phyloP scores from a whole-genome alignment of 2,797 vertebrate genomes.

The Poliocrania exsul region DNA sequence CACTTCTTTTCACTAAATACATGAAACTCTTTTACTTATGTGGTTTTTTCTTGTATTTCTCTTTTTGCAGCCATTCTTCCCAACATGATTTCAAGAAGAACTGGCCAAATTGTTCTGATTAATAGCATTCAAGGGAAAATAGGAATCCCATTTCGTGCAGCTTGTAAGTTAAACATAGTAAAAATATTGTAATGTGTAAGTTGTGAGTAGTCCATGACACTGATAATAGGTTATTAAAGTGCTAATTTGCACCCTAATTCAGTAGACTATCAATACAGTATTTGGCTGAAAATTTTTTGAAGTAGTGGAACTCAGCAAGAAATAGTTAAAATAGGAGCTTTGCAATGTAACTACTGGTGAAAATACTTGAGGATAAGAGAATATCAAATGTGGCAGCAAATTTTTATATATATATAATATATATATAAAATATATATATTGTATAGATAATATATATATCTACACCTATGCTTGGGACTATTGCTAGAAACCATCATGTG shows the following conservation, averaged over 20 bases:
- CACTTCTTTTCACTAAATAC: neutral
- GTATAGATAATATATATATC: neutral
- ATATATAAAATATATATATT: neutral
- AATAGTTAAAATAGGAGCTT: neutral
- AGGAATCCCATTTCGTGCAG: conserved; percentile 91
- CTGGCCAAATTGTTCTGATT: conserved; percentile 89
- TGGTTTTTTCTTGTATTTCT: neutral
- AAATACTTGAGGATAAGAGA: neutral
- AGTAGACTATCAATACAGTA: neutral
- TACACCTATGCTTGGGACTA: neutral
- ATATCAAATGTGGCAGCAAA: neutral
- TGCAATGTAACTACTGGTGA: neutral
- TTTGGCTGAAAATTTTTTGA: neutral
- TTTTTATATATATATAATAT: neutral
- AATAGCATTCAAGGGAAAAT: conserved; percentile 94
- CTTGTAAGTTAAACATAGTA: conserved; percentile 84
- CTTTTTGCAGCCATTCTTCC: conserved; percentile 86
- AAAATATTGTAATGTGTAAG: neutral
- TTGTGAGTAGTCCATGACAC: neutral
- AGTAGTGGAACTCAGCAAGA: neutral
- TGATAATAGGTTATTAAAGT: neutral
- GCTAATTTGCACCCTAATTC: neutral
- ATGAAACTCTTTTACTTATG: neutral
- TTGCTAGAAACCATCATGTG: neutral
- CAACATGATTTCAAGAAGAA: conserved; percentile 91